Evolutionary conservation across 1,140 invertebrate genomes (phyloP), one percentile per base, ranked within the genome.

Genomic region (Eumaeus atala): DNA sequence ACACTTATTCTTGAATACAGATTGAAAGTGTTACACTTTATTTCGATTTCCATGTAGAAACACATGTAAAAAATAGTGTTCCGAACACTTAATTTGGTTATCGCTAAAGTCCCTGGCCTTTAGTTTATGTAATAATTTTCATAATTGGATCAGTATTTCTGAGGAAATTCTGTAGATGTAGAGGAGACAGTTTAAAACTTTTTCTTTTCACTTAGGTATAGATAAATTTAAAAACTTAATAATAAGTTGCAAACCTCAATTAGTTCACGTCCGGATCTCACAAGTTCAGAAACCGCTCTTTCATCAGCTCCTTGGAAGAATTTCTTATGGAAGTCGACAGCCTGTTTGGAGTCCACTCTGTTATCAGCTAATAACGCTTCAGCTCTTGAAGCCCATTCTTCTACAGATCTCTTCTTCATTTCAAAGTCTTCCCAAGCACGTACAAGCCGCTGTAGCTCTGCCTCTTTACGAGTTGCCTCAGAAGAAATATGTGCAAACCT

Each of bases 271-370:
- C 93, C 94, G 33, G 92, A 92, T 54, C 93, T 90, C 0, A 94
- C 89, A 16, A 97, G 90, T 63, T 97, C 93, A 21, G 94, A 91
- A 53, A 97, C 92, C 81, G 95, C 93, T 56, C 91, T 90, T 61
- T 96, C 93, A 72, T 96, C 95, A 0, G 95, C 91, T 49, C 93
- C 92, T 64, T 94, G 92, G 87, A 97, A 97, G 88, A 97, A 97
- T 40, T 90, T 90, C 81, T 96, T 93, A 58, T 94, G 92, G 48
- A 92, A 91, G 72, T 95, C 94, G 9, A 97, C 92, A 1, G 92
- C 92, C 59, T 93, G 93, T 67, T 94, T 92, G 28, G 91, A 92
- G 69, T 96, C 94, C 28, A 94, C 93, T 44, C 93, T 91, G 70
- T 92, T 93, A 67, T 98, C 95, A 28, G 91, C 90, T 3, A 97